A percentile compares a stretch with the other conserved stretches of the same genome.
Conservation (phyloP, 2,888 invertebrate species). For the Acanthacorydalis orientalis region DNA sequence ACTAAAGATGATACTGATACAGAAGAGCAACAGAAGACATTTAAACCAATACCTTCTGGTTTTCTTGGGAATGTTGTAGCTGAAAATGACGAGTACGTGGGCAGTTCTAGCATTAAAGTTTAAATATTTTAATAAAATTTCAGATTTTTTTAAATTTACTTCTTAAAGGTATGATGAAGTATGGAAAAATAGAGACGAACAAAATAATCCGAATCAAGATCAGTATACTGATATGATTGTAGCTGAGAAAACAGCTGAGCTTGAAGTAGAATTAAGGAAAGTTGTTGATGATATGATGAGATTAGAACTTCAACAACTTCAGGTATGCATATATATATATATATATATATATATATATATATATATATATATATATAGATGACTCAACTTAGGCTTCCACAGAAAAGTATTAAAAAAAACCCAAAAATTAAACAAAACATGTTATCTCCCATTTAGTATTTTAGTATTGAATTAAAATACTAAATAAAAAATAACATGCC, state of each 20-base stretch:
- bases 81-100: slow-evolving; percentile 49
- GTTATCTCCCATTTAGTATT: no score
- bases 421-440: no score
- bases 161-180: slow-evolving; percentile 48
- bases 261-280: slow-evolving; percentile 67
- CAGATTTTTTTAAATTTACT: neutral
- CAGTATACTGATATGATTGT: slow-evolving; percentile 72
- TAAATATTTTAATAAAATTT: neutral
- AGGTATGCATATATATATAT: slow-evolving; percentile 21
- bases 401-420: no score
- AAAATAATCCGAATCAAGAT: slow-evolving; percentile 52
- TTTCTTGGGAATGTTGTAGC: slow-evolving; percentile 56
- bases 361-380: no score
- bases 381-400: no score
- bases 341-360: no score
- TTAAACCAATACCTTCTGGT: slow-evolving; percentile 50
- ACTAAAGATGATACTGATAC: slow-evolving; percentile 20
- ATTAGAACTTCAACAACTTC: slow-evolving; percentile 47
- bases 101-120: slow-evolving; percentile 1
- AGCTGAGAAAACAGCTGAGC: slow-evolving; percentile 62
- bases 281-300: slow-evolving; percentile 67
- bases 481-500: no score
- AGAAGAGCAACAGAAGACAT: slow-evolving; percentile 47
- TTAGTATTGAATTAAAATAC: no score
- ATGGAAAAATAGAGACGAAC: slow-evolving; percentile 71